phyloP scores from a whole-genome alignment of 2,113 vertebrate genomes.

The Scomber scombrus region DNA sequence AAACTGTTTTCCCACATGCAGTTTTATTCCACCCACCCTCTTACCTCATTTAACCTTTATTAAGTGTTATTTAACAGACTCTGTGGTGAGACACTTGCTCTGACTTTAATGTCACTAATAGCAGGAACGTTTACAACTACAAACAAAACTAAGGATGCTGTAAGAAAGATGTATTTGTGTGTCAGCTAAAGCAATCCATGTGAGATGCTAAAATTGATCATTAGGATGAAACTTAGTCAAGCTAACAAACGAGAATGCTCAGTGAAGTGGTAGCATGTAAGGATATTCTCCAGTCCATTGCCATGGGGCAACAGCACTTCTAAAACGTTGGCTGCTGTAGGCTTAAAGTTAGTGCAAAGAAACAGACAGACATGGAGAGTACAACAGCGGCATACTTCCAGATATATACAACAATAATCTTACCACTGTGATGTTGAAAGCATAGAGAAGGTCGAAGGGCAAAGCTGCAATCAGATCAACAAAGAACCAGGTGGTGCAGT shows the following conservation, averaged over 20 bases:
- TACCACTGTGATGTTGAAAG: conserved; percentile 93
- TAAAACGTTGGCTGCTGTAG: not conserved
- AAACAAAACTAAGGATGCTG: not conserved
- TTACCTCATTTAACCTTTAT: conserved; percentile 4
- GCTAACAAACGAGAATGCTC: conserved; percentile 35
- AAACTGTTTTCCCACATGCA: not conserved
- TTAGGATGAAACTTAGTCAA: conserved; percentile 22
- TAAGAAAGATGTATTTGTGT: conserved; percentile 22
- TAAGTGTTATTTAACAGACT: not conserved
- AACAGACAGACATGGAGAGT: not conserved
- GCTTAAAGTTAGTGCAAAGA: not conserved
- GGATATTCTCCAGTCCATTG: conserved; percentile 17
- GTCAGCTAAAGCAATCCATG: conserved; percentile 31
- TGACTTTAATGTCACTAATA: conserved; percentile 9
- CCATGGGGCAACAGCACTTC: not conserved
- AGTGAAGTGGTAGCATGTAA: conserved; percentile 44
- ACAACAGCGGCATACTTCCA: not conserved
- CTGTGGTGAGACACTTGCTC: not conserved
- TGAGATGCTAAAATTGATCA: conserved; percentile 19
- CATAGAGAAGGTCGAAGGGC: conserved; percentile 93
- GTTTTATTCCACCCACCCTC: not conserved
- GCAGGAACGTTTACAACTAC: not conserved
- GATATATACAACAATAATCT: conserved; percentile 26
- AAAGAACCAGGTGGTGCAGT: conserved; percentile 93
- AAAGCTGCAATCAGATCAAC: conserved; percentile 92